Conservation (phyloP, 2,113 vertebrate genomes). For the Haliaeetus leucogaster region DNA sequence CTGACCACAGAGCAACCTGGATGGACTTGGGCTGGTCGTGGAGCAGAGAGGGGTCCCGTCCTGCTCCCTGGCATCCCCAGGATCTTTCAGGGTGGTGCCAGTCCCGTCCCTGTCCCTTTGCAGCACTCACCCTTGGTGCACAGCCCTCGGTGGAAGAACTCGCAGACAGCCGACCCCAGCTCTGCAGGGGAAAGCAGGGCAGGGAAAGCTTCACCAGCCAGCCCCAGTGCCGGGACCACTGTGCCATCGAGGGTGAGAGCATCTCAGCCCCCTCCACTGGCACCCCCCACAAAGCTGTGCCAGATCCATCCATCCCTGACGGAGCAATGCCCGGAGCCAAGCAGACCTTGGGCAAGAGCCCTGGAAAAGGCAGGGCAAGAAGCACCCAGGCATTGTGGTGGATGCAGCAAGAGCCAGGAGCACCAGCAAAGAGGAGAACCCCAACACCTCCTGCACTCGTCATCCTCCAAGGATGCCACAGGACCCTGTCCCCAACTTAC, state of each 20-base stretch:
- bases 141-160: not conserved
- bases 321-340: not conserved
- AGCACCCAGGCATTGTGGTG: rapidly evolving
- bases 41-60: rapidly evolving
- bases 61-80: not conserved
- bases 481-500: slow-evolving; percentile 11
- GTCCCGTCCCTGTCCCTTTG: not conserved
- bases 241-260: rapidly evolving
- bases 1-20: not conserved
- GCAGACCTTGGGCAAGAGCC: not conserved
- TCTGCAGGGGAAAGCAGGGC: not conserved
- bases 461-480: not conserved
- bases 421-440: not conserved
- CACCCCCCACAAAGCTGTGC: not conserved
- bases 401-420: not conserved
- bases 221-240: rapidly evolving
- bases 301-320: not conserved
- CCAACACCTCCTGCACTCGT: not conserved
- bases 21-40: rapidly evolving
- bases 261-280: rapidly evolving
- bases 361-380: not conserved
- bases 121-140: not conserved
- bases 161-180: not conserved
- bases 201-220: not conserved
- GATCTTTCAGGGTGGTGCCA: not conserved